phyloP scores from a whole-genome alignment of 2,888 invertebrate species.

The Drosophila austrosaltans region DNA sequence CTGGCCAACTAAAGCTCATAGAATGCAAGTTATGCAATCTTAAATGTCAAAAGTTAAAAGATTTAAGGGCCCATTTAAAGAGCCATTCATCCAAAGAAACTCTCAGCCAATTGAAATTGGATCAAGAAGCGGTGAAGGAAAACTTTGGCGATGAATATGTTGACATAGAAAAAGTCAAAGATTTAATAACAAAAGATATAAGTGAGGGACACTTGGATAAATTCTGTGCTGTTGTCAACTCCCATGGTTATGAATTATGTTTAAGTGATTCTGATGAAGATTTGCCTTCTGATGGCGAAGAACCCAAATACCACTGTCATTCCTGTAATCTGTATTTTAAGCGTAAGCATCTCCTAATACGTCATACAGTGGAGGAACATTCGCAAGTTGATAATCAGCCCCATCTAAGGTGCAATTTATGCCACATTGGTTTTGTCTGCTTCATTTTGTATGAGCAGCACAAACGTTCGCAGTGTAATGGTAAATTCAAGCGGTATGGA shows the following conservation, averaged over 20 bases:
- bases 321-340: conserved; percentile 67
- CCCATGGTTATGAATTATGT: conserved; percentile 79
- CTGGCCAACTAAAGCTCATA: conserved; percentile 62
- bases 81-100: conserved; percentile 57
- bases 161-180: conserved; percentile 42
- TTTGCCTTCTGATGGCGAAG: conserved; percentile 35
- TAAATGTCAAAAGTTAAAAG: conserved; percentile 61
- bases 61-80: conserved; percentile 73
- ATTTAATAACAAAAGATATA: conserved; percentile 53
- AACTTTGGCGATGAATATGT: conserved; percentile 44
- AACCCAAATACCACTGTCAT: conserved; percentile 68
- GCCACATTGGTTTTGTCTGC: conserved; percentile 85
- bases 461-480: conserved; percentile 83
- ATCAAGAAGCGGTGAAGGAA: conserved; percentile 64
- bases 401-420: conserved; percentile 84
- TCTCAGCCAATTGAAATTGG: conserved; percentile 39
- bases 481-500: conserved; percentile 67
- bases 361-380: conserved; percentile 77
- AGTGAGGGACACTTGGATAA: conserved; percentile 57
- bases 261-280: conserved; percentile 82
- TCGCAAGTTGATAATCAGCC: conserved; percentile 83
- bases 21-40: conserved; percentile 81
- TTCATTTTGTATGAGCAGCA: conserved; percentile 84
- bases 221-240: conserved; percentile 77
- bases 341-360: conserved; percentile 74